A percentile compares a stretch with the other conserved stretches of the same genome.
Evolutionary conservation across 2,113 vertebrate species (phyloP).

Genomic region (Antigone vipio): DNA sequence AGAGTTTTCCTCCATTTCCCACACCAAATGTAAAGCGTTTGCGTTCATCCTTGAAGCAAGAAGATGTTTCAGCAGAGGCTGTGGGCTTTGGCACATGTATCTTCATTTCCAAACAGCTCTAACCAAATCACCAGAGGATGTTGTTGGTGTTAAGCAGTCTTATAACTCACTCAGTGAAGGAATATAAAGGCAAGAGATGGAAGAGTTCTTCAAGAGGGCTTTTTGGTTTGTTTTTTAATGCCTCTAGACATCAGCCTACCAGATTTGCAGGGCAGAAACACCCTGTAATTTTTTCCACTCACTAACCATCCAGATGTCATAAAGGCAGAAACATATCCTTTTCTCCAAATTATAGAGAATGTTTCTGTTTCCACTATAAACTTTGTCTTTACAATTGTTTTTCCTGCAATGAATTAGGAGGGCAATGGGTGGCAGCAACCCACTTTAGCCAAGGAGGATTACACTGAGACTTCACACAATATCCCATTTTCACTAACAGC

Average conservation of each 20-base stretch:
- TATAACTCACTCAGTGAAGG: neutral
- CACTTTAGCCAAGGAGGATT: slow-evolving; percentile 33
- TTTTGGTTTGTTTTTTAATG: neutral
- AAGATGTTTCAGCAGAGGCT: neutral
- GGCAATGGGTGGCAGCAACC: slow-evolving; percentile 52
- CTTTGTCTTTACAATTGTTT: slow-evolving; percentile 20
- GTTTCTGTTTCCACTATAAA: slow-evolving; percentile 34
- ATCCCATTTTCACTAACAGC: slow-evolving; percentile 34
- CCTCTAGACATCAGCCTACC: slow-evolving; percentile 12
- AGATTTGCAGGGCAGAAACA: neutral
- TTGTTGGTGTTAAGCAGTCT: neutral
- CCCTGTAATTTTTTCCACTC: slow-evolving; percentile 45
- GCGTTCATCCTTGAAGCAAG: neutral
- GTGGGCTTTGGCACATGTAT: neutral
- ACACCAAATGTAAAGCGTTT: neutral
- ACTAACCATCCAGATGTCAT: slow-evolving; percentile 17
- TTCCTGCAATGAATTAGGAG: slow-evolving; percentile 47
- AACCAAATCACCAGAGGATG: neutral
- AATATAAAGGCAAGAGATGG: neutral
- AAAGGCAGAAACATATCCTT: slow-evolving; percentile 45
- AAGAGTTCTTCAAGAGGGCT: neutral
- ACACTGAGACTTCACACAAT: neutral
- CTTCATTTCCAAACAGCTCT: neutral
- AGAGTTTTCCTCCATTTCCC: neutral
- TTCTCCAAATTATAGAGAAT: slow-evolving; percentile 49